Evolutionary conservation across 1,140 invertebrate genomes (phyloP), one percentile per base, ranked within the genome.

Genomic region (Drosophila leontia): DNA sequence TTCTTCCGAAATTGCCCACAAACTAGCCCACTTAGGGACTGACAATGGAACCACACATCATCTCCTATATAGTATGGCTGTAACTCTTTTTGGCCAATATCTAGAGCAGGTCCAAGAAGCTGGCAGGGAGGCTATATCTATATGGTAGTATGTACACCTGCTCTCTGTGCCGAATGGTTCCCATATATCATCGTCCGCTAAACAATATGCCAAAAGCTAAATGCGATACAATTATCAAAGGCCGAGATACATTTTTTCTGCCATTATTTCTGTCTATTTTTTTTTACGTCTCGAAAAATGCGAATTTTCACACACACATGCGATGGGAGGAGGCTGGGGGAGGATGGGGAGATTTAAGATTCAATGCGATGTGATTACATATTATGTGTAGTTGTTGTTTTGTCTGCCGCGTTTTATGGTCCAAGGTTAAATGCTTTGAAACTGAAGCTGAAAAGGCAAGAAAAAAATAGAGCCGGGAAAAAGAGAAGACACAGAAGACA

Each of bases 351-450:
- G 74, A 58, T 69, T 75, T 82, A 78, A 90, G 85, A 88, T 90
- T 90, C 85, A 88, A 88, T 88, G 85, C 75, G 85, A 90, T 88
- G 69, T 72, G 85, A 88, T 88, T 88, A 88, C 85, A 88, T 88
- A 85, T 82, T 90, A 75, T 65, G 78, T 78, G 53, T 55, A 59
- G 59, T 70, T 78, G 57, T 57, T 82, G 51, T 57, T 65, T 85
- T 78, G 78, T 78, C 84, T 84, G 84, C 74, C 74, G 81, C 83
- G 88, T 86, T 91, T 92, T 91, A 91, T 92, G 91, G 91, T 88
- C 91, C 91, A 92, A 92, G 91, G 91, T 92, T 90, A 90, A 90
- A 90, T 76, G 85, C 86, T 88, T 82, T 79, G 78, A 85, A 72
- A 72, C 72, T 72, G 67, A 60, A 72, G 80, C 82, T 78, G 76